Conservation (phyloP, 2,113 vertebrate genomes). For the Hemibagrus wyckioides region DNA sequence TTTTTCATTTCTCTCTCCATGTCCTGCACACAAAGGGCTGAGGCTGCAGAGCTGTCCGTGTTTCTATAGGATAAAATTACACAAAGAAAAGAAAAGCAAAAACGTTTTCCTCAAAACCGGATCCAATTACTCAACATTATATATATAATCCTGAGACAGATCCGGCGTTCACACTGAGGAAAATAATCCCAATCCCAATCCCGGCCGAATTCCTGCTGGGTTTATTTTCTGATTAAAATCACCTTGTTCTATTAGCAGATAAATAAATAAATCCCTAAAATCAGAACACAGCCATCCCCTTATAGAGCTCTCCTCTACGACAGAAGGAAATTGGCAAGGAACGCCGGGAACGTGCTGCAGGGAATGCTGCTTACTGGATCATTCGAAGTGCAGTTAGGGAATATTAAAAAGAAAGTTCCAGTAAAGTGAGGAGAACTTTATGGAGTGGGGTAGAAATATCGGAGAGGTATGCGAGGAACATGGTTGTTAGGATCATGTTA, state of each 20-base stretch:
- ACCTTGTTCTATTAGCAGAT: no score
- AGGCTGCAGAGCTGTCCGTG: not conserved
- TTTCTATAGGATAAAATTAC: not conserved
- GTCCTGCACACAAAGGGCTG: constrained; percentile 8
- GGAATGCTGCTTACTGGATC: not conserved
- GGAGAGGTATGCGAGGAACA: not conserved
- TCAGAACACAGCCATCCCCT: not conserved
- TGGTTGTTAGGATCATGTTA: not conserved
- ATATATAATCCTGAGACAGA: not conserved
- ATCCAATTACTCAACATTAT: not conserved
- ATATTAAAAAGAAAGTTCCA: not conserved
- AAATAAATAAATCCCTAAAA: not conserved
- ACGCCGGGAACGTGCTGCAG: not conserved
- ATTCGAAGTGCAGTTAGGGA: not conserved
- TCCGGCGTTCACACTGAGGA: not conserved
- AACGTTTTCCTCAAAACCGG: not conserved
- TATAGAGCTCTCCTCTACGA: not conserved
- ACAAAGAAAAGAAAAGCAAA: not conserved
- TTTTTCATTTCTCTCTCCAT: constrained; percentile 36
- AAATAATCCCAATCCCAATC: not conserved
- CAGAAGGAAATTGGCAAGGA: not conserved
- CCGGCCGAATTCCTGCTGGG: no score
- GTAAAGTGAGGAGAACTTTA: not conserved
- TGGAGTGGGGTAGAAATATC: not conserved
- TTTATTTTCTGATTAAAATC: no score